These are phyloP conservation scores for Oryzias sinensis DNA, from an alignment of 2,797 vertebrate species.

Conservation along the genomic window DNA sequence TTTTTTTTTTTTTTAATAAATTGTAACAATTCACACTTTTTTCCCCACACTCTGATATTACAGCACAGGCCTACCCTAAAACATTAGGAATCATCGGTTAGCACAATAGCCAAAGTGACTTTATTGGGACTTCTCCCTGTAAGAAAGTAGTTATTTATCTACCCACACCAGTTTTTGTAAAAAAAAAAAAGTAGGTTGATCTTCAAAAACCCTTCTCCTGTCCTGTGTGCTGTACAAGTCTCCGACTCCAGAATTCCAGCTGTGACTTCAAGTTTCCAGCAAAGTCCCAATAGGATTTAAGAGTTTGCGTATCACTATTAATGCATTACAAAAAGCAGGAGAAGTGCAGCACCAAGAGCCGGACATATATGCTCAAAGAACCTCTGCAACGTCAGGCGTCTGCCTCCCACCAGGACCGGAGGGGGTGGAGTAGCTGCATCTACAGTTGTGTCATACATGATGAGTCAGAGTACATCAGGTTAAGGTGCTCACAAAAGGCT, in stretches of 20 bases:
- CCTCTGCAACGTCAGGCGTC: conserved; percentile 29
- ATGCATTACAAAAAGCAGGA: conserved; percentile 24
- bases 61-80: conserved; percentile 80
- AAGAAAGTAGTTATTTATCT: conserved; percentile 69
- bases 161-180: conserved; percentile 69
- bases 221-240: conserved; percentile 60
- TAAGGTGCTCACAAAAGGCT: conserved; percentile 60
- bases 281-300: conserved; percentile 43
- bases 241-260: conserved; percentile 44
- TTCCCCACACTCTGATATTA: conserved; percentile 76
- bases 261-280: conserved; percentile 47
- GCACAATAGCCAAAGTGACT: conserved; percentile 79
- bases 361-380: conserved; percentile 23
- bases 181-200: conserved; percentile 51
- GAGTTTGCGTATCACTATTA: conserved; percentile 30
- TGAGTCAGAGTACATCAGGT: conserved; percentile 23
- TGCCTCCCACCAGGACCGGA: conserved; percentile 31
- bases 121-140: conserved; percentile 61
- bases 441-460: conserved; percentile 70
- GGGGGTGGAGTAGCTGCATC: conserved; percentile 41
- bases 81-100: conserved; percentile 75
- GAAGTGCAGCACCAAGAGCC: conserved; percentile 32
- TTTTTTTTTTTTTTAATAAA: conserved; percentile 55
- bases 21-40: conserved; percentile 63
- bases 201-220: conserved; percentile 52